Evolutionary conservation across 2,797 vertebrate species (phyloP), one percentile per base, ranked within the genome.

Genomic region (Pogonophryne albipinna): DNA sequence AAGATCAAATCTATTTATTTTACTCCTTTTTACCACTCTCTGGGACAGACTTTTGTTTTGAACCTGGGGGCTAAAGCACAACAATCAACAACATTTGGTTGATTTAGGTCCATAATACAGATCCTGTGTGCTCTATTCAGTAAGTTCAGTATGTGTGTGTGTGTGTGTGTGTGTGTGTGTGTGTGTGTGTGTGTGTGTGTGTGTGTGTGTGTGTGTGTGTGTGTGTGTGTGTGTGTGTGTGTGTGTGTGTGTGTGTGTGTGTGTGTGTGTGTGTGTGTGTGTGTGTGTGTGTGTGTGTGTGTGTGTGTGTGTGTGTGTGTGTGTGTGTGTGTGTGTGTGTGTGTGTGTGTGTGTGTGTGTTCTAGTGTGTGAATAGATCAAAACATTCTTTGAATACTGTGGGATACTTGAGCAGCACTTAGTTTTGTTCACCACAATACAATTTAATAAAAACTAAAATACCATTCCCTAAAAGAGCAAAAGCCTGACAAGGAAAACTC

Each of bases 401-500:
- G 60, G 74, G 76, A 87, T 50, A 66, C 45, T 38, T 64, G 20
- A 85, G 81, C 44, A 45, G 60, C 51, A 44, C 66, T 76, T 68
- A 23, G 31, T 78, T 68, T 75, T 56, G 31, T 79, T 72, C 20
- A 3, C 41, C 44, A 41, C 49, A 20, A 3, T 74, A 75, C 52
- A 56, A 3, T 78, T 78, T 16, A 78, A 68, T 49, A 74, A 79
- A 82, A 75, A 70, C 16, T 53, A 44, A 63, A 67, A 79, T 74
- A 42, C 3, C 62, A 75, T 67, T 67, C 58, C 78, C 66, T 45
- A 85, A 89, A 78, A 87, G 74, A 80, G 75, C 80, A 52, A 79
- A 75, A 86, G 38, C 67, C 55, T 38, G 34, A 31, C 9, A 42
- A 65, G 65, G 49, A 66, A 80, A 59, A 47, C 60, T 78, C 66